Evolutionary conservation across 2,888 invertebrate genomes (phyloP).

Genomic region (Polydrusus pterygomalis): DNA sequence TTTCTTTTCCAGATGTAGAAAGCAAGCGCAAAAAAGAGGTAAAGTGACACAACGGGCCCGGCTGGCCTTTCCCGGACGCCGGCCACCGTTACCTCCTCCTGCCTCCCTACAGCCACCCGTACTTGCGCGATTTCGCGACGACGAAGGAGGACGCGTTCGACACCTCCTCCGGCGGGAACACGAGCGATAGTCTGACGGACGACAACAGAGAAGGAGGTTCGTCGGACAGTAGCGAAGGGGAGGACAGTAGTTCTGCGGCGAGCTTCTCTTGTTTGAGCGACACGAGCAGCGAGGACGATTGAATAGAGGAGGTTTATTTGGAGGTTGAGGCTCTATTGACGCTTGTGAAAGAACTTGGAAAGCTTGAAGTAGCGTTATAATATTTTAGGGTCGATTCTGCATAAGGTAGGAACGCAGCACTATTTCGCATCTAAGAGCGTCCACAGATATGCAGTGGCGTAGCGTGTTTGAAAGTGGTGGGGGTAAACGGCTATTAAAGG

Average conservation of each 20-base stretch:
- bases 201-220: slow-evolving; percentile 35
- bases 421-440: too few species aligned
- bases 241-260: slow-evolving; percentile 33
- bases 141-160: slow-evolving; percentile 29
- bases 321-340: neutral
- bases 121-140: slow-evolving; percentile 54
- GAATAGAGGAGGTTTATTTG: slow-evolving; percentile 5
- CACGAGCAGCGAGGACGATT: slow-evolving; percentile 44
- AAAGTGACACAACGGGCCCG: slow-evolving; percentile 72
- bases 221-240: slow-evolving; percentile 1
- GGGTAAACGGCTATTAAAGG: too few species aligned
- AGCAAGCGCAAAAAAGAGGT: slow-evolving; percentile 72
- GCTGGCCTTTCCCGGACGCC: slow-evolving; percentile 64
- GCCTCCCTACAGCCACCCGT: slow-evolving; percentile 56
- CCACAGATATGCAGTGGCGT: too few species aligned
- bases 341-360: neutral
- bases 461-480: too few species aligned
- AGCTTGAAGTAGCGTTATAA: too few species aligned
- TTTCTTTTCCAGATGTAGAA: slow-evolving; percentile 70
- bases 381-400: too few species aligned
- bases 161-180: slow-evolving; percentile 50
- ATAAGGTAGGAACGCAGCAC: too few species aligned
- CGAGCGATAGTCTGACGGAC: slow-evolving; percentile 57
- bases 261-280: slow-evolving; percentile 40
- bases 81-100: slow-evolving; percentile 61